Base-by-base conservation (phyloP, 2,113 vertebrate genomes). In the Oryzias curvinotus region DNA sequence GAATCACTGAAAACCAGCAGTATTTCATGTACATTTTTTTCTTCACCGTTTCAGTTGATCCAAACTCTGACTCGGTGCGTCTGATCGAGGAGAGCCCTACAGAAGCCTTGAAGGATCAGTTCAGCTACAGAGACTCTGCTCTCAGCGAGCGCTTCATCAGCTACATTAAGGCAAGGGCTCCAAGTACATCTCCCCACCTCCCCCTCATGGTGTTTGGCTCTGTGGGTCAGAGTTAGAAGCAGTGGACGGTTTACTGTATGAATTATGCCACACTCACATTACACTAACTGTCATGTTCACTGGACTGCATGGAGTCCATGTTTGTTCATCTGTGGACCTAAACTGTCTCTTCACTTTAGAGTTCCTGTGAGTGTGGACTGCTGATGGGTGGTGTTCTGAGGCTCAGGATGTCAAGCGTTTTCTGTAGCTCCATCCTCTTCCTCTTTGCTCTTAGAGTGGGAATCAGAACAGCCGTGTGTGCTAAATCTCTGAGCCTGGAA, bases 81-180 rank as follows among this genome's bases (percentile, higher is more conserved):
- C 51, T 88, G 61, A 85, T 87, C 12, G 85, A 89, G 68, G 87
- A 19, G 62, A 90, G 85, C 47, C 91, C 88, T 61, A 85, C 93
- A 49, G 90, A 94, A 78, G 88, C 86, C 57, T 87, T 85, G 65
- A 90, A 79, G 83, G 88, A 90, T 19, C 87, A 90, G 46, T 90
- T 92, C 69, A 68, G 44, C 41, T 89, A 87, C 69, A 89, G 89
- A 71, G 77, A 90, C 1, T 87, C 93, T 26, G 59, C 81, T 26
- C 92, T 95, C 46, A 93, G 83, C 77, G 60, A 90, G 0, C 90
- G 91, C 68, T 96, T 96, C 61, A 76, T 94, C 81, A 94, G 82
- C 86, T 97, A 94, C 81, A 92, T 93, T 70, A 94, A 96, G 95
- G 96, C 84, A 92, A 92, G 91, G 73, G 53, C 4, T 26, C 16